These are phyloP conservation scores for Chydorus sphaericus DNA, from an alignment of 2,888 invertebrate species.

Conservation along the genomic window DNA sequence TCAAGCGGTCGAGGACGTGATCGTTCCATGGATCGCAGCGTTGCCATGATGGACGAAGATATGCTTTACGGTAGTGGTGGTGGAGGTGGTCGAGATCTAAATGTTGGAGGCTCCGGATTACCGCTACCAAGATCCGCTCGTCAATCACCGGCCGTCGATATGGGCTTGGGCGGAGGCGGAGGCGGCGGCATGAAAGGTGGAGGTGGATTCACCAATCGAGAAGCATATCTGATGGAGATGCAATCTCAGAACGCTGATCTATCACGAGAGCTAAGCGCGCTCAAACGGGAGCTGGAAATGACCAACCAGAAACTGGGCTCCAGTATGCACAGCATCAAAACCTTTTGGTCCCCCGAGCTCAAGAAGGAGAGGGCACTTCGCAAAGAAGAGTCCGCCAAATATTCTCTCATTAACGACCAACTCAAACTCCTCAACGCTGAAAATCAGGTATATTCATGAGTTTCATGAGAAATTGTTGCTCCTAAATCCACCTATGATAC, in stretches of 20 bases:
- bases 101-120: conserved; percentile 17
- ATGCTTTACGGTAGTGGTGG: conserved; percentile 36
- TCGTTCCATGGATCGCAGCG: conserved; percentile 45
- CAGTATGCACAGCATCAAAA: conserved; percentile 99
- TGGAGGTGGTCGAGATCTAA: conserved; percentile 19
- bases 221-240: conserved; percentile 65
- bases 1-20: conserved; percentile 31
- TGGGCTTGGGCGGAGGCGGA: conserved; percentile 19
- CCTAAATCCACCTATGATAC: too few relatives aligned
- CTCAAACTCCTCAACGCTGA: conserved; percentile 88
- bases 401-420: conserved; percentile 91
- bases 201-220: conserved; percentile 27
- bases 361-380: conserved; percentile 93
- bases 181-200: conserved; percentile 5
- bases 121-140: conserved; percentile 19
- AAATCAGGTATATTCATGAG: conserved; percentile 59
- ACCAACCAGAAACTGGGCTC: conserved; percentile 95
- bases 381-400: conserved; percentile 95
- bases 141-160: conserved; percentile 15
- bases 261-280: conserved; percentile 76
- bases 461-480: not conserved
- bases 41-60: conserved; percentile 35
- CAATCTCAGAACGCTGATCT: conserved; percentile 89
- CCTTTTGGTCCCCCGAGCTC: conserved; percentile 99
- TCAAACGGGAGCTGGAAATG: conserved; percentile 85